Evolutionary conservation across 2,888 invertebrate species (phyloP).

Genomic region (Deilephila porcellus): DNA sequence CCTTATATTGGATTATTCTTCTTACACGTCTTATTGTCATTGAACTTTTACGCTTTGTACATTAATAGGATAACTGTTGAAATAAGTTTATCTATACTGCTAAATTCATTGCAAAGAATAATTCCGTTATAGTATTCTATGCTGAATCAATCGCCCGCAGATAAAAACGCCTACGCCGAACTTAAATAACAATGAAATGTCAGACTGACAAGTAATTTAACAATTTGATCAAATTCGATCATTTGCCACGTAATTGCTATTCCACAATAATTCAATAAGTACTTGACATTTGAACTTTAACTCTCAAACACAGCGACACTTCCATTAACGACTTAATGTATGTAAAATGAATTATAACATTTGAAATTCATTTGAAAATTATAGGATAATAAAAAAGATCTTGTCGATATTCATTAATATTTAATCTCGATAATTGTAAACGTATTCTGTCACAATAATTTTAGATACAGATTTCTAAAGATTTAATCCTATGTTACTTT

Average conservation of each 20-base stretch:
- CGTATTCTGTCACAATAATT: neutral
- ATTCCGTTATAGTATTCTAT: neutral
- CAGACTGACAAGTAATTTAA: constrained; percentile 7
- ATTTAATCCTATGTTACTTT: neutral
- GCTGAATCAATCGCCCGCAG: constrained; percentile 5
- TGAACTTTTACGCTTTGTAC: too few relatives aligned
- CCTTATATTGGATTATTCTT: too few relatives aligned
- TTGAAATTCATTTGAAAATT: constrained; percentile 25
- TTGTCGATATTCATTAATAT: constrained; percentile 10
- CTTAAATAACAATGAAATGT: constrained; percentile 16
- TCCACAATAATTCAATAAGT: constrained; percentile 32
- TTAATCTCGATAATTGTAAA: neutral
- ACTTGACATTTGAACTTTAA: constrained; percentile 54
- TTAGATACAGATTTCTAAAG: neutral
- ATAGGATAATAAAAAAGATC: constrained; percentile 10
- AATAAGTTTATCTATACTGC: neutral
- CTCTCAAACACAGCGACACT: neutral
- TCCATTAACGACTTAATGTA: constrained; percentile 8
- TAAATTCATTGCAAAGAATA: neutral
- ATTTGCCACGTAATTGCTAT: constrained; percentile 9
- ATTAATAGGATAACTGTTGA: too few relatives aligned
- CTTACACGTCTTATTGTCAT: too few relatives aligned
- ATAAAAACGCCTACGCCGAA: constrained; percentile 13
- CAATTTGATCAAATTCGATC: constrained; percentile 24
- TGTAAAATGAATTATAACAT: constrained; percentile 23